A percentile compares a stretch with the other conserved stretches of the same genome.
phyloP scores from a whole-genome alignment of 2,113 vertebrate species.

The Gambusia affinis region DNA sequence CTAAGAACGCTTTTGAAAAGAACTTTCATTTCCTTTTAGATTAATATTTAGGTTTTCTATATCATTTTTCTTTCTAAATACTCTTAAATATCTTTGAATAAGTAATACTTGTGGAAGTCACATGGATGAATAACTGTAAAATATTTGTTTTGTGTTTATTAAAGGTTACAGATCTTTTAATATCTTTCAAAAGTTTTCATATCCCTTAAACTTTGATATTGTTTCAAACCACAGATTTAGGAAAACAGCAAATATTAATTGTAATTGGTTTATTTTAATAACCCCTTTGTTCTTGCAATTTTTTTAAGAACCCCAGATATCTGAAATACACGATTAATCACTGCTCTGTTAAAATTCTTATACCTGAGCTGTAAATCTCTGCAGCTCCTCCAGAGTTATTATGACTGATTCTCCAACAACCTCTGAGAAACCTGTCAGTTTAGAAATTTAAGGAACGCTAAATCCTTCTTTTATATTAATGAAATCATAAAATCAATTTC shows the following conservation, averaged over 20 bases:
- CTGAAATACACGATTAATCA: no score
- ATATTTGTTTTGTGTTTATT: no score
- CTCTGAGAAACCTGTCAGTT: not conserved
- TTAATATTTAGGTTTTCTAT: not conserved
- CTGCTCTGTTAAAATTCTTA: no score
- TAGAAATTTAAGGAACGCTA: not conserved
- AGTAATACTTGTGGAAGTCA: not conserved
- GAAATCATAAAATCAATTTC: not conserved
- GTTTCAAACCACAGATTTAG: not conserved
- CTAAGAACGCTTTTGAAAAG: not conserved
- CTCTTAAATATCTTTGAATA: no score
- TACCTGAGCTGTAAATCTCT: no score
- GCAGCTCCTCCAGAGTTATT: no score
- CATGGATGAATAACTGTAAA: not conserved
- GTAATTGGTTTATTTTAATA: no score
- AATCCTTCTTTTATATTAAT: not conserved
- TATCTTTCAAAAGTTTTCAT: not conserved
- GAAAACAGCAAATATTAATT: no score
- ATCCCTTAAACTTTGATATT: not conserved
- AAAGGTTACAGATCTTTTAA: no score
- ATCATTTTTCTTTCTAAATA: not conserved
- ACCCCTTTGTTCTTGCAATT: no score
- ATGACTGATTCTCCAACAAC: no score
- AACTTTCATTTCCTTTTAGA: not conserved
- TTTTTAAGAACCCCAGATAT: no score